phyloP scores from a whole-genome alignment of 2,113 vertebrate species.

The Sander lucioperca region DNA sequence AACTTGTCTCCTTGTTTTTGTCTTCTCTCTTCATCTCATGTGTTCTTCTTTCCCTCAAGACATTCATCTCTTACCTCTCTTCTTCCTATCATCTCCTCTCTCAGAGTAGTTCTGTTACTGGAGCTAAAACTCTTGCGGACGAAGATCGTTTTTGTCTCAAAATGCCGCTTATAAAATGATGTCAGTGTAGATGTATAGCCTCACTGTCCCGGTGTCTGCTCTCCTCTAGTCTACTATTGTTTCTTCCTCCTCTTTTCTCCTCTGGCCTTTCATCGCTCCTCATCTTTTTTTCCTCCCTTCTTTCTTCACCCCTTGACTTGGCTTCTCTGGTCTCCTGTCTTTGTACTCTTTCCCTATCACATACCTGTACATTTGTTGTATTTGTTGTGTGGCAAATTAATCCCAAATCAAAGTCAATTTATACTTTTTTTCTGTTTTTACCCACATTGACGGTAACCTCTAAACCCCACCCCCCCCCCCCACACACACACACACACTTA shows the following conservation, averaged over 20 bases:
- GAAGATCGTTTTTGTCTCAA: too few species aligned
- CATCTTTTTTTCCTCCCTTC: background rate
- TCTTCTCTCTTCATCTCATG: background rate
- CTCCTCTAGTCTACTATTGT: background rate
- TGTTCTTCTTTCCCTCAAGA: background rate
- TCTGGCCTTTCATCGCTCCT: background rate
- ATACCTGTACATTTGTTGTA: background rate
- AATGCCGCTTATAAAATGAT: too few species aligned
- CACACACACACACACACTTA: too few species aligned
- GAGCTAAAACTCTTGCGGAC: too few species aligned
- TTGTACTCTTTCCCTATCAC: background rate
- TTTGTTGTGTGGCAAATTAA: background rate
- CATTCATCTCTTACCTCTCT: background rate
- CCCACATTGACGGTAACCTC: background rate
- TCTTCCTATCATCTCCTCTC: background rate
- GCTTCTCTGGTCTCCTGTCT: background rate
- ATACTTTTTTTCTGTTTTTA: background rate
- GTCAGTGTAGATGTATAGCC: too few species aligned
- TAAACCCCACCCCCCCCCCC: too few species aligned
- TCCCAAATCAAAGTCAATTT: background rate
- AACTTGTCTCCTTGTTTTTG: background rate
- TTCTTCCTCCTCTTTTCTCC: background rate
- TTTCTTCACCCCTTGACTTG: background rate
- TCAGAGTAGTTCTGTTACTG: background rate
- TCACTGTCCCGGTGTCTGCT: background rate